Conservation (phyloP, 2,888 invertebrate species). For the Sinodicranocentrus sp. region DNA sequence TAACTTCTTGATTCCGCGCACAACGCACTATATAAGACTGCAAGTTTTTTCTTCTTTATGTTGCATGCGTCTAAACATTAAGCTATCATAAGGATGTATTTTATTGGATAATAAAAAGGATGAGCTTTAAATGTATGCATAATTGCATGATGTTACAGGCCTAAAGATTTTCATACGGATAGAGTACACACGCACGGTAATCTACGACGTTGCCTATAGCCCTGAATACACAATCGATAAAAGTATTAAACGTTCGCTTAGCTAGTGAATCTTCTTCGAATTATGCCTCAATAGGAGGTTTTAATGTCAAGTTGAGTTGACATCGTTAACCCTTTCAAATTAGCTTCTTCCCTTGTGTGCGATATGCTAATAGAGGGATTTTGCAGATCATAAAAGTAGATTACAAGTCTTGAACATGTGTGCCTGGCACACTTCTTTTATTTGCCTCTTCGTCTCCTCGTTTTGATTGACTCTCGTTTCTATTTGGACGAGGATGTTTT, state of each 20-base stretch:
- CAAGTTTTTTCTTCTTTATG: too few species aligned
- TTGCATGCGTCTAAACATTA: conserved; percentile 2
- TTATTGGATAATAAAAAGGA: conserved; percentile 54
- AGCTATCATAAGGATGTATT: conserved; percentile 50
- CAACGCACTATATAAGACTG: too few species aligned
- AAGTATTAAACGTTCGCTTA: too few species aligned
- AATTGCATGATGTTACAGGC: neutral
- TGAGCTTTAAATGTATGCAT: conserved; percentile 23
- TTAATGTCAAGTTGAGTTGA: conserved; percentile 56
- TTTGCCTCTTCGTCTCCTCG: conserved; percentile 10
- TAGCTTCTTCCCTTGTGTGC: conserved; percentile 1
- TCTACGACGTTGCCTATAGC: too few species aligned
- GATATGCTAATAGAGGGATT: conserved; percentile 42
- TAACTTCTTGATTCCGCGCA: too few species aligned
- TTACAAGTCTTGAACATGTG: conserved; percentile 9
- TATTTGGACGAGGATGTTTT: conserved; percentile 10
- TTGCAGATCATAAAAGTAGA: conserved; percentile 49
- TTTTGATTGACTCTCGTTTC: conserved; percentile 15
- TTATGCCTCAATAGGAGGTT: conserved; percentile 27
- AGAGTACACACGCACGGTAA: neutral
- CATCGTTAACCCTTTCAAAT: conserved; percentile 46
- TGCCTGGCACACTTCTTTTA: conserved; percentile 48
- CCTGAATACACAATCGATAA: conserved; percentile 22
- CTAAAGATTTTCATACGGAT: neutral
- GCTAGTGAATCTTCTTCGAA: too few species aligned